phyloP scores from a whole-genome alignment of 2,888 invertebrate genomes.

The Bruchidius siliquastri region DNA sequence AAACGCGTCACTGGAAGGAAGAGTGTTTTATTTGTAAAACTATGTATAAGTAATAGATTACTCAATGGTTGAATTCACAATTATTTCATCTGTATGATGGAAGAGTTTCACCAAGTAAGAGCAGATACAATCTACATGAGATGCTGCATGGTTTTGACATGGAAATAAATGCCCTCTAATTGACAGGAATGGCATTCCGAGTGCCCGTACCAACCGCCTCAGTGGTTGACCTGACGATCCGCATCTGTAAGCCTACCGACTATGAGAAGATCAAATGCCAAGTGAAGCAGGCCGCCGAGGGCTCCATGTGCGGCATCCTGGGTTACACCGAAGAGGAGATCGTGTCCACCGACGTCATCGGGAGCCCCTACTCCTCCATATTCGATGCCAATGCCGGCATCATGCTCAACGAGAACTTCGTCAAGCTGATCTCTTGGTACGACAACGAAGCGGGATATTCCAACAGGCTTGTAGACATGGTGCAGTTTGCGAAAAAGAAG shows the following conservation, averaged over 20 bases:
- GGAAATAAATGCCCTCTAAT: neutral
- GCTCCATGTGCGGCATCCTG: slow-evolving; percentile 57
- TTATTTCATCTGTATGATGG: too few relatives aligned
- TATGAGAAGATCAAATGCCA: slow-evolving; percentile 62
- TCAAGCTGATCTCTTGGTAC: slow-evolving; percentile 82
- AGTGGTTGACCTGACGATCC: slow-evolving; percentile 69
- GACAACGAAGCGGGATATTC: slow-evolving; percentile 87
- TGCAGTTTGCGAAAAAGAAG: slow-evolving; percentile 47
- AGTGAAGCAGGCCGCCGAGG: slow-evolving; percentile 55
- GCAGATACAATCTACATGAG: too few relatives aligned
- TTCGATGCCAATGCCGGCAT: slow-evolving; percentile 77
- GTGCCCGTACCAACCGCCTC: slow-evolving; percentile 80
- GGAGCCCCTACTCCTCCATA: slow-evolving; percentile 56
- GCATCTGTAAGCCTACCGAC: slow-evolving; percentile 71
- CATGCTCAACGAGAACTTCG: slow-evolving; percentile 68
- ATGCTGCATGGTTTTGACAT: too few relatives aligned
- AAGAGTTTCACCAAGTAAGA: too few relatives aligned
- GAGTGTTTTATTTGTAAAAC: too few relatives aligned
- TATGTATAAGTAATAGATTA: too few relatives aligned
- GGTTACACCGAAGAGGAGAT: slow-evolving; percentile 68
- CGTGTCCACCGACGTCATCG: slow-evolving; percentile 65
- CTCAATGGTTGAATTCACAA: too few relatives aligned
- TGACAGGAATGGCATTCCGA: slow-evolving; percentile 69
- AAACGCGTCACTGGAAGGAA: too few relatives aligned
- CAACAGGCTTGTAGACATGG: slow-evolving; percentile 69